Conservation (phyloP, 2,113 vertebrate genomes). For the Forbesichthys agassizii region DNA sequence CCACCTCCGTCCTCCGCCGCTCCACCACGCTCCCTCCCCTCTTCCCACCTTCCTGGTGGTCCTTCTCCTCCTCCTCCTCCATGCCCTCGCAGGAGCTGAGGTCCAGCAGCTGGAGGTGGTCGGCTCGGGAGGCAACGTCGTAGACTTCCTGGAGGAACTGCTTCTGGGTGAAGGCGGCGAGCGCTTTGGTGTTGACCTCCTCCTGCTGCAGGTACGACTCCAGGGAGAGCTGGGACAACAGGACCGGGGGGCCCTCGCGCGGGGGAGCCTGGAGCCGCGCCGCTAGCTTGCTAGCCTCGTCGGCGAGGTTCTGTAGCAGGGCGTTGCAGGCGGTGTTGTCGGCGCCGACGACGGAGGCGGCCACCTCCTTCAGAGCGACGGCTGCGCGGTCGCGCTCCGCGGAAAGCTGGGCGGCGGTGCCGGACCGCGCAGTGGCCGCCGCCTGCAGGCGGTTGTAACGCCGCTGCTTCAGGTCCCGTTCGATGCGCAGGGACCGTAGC, state of each 20-base stretch:
- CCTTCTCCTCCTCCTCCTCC: slow-evolving; percentile 35
- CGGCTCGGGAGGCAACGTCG: slow-evolving; percentile 73
- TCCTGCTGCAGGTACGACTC: slow-evolving; percentile 84
- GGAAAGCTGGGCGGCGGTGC: slow-evolving; percentile 62
- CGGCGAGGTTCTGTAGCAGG: slow-evolving; percentile 74
- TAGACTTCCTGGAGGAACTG: slow-evolving; percentile 77
- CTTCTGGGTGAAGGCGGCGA: slow-evolving; percentile 76
- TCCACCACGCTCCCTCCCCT: slow-evolving; percentile 49
- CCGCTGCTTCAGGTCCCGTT: slow-evolving; percentile 79
- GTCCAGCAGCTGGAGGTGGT: slow-evolving; percentile 78
- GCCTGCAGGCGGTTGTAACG: slow-evolving; percentile 81
- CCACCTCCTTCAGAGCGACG: slow-evolving; percentile 65
- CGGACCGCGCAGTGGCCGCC: slow-evolving; percentile 65
- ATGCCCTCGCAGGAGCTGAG: slow-evolving; percentile 60
- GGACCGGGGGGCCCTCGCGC: slow-evolving; percentile 49
- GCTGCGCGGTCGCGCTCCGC: slow-evolving; percentile 59
- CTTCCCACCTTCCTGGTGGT: slow-evolving; percentile 57
- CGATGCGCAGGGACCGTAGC: slow-evolving; percentile 74
- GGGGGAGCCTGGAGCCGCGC: slow-evolving; percentile 66
- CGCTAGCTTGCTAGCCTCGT: slow-evolving; percentile 72
- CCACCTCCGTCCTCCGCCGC: slow-evolving; percentile 75
- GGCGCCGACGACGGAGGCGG: slow-evolving; percentile 60
- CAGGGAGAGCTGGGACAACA: slow-evolving; percentile 83
- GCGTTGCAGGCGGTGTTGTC: slow-evolving; percentile 74
- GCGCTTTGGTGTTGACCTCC: slow-evolving; percentile 82